A percentile compares a stretch with the other conserved stretches of the same genome.
Evolutionary conservation across 2,113 vertebrate species (phyloP).

Genomic region (Platichthys flesus): DNA sequence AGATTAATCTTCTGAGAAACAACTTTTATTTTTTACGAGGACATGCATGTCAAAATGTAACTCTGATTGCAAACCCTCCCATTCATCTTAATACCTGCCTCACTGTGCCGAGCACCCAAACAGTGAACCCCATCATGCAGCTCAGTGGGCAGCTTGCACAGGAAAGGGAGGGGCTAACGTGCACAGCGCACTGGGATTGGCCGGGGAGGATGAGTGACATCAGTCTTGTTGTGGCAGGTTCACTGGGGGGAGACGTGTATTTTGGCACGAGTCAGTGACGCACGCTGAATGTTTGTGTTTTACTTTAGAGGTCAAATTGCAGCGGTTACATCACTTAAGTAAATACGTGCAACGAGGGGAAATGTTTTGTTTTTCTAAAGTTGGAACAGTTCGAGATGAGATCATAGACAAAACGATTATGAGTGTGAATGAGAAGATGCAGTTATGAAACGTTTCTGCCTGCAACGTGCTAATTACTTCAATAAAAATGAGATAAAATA

Average conservation of each 20-base stretch:
- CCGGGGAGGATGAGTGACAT: conserved; percentile 49
- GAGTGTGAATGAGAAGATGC: no score
- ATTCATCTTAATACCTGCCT: conserved; percentile 39
- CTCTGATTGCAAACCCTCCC: conserved; percentile 20
- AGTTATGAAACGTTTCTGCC: no score
- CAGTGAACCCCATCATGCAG: background rate
- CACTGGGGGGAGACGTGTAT: conserved; percentile 36
- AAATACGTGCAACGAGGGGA: no score
- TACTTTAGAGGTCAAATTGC: conserved; percentile 3
- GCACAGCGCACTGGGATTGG: conserved; percentile 53
- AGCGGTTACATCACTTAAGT: background rate
- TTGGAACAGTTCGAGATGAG: no score
- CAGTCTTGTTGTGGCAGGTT: conserved; percentile 59
- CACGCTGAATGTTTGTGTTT: conserved; percentile 20
- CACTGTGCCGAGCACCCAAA: conserved; percentile 12
- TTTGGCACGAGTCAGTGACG: conserved; percentile 2
- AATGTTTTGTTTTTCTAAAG: no score
- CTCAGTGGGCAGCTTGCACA: background rate
- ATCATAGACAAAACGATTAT: no score
- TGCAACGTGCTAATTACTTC: no score
- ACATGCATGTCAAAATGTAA: conserved; percentile 21
- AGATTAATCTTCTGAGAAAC: no score
- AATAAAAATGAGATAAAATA: background rate
- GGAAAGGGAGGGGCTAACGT: conserved; percentile 16
- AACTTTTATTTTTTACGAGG: conserved; percentile 19